phyloP scores from a whole-genome alignment of 1,140 invertebrate genomes.

The Pygmarrhopalites habei region DNA sequence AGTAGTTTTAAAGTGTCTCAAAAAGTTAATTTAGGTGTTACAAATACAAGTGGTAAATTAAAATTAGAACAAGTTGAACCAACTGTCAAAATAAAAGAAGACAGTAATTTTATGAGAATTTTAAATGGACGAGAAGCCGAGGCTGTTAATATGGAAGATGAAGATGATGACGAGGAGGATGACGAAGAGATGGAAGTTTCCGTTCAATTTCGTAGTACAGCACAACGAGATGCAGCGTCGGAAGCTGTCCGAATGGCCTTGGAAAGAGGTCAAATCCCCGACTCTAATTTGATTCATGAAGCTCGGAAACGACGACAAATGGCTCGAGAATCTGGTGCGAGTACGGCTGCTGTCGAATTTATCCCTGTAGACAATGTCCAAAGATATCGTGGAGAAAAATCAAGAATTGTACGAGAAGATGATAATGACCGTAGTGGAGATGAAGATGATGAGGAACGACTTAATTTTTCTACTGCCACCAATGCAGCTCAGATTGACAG shows the following conservation, averaged over 20 bases:
- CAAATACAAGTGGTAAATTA: no score
- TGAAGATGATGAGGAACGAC: slow-evolving; percentile 60
- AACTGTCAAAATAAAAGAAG: no score
- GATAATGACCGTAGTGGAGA: slow-evolving; percentile 76
- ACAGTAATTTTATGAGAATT: slow-evolving; percentile 45
- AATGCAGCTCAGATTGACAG: slow-evolving; percentile 56
- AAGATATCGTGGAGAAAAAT: slow-evolving; percentile 49
- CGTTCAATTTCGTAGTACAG: slow-evolving; percentile 17
- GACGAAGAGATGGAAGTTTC: slow-evolving; percentile 42
- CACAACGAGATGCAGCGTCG: slow-evolving; percentile 29
- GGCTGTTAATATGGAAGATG: slow-evolving; percentile 63
- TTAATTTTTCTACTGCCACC: slow-evolving; percentile 71
- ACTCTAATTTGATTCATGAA: slow-evolving; percentile 92
- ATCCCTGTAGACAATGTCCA: slow-evolving; percentile 58
- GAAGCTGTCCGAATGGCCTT: slow-evolving; percentile 38
- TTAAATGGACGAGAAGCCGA: slow-evolving; percentile 73
- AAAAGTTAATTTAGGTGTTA: slow-evolving; percentile 39
- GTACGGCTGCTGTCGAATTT: slow-evolving; percentile 50
- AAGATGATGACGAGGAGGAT: slow-evolving; percentile 53
- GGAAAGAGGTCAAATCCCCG: slow-evolving; percentile 78
- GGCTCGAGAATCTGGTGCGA: slow-evolving; percentile 56
- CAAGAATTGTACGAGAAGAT: slow-evolving; percentile 63
- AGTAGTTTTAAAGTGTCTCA: not conserved
- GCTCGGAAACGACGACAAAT: slow-evolving; percentile 84
- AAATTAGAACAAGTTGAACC: no score